These are phyloP conservation scores for Toxotes lorentzi DNA, from an alignment of 2,797 vertebrate species.

Conservation along the genomic window DNA sequence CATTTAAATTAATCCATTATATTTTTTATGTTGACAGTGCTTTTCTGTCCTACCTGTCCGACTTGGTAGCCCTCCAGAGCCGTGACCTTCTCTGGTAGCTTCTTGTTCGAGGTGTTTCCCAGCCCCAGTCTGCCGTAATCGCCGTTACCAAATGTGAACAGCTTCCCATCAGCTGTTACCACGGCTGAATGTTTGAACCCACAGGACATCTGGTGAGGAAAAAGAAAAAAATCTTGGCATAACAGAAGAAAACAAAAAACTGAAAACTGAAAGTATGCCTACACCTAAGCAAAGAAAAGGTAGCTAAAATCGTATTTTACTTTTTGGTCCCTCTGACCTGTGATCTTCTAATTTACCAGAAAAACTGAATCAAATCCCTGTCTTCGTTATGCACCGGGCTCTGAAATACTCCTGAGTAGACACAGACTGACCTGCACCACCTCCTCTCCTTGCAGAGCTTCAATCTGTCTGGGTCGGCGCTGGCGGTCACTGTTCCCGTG, in stretches of 20 bases:
- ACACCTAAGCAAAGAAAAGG: neutral
- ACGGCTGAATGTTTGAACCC: constrained; percentile 89
- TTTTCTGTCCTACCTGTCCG: constrained; percentile 78
- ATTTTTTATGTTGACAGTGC: neutral
- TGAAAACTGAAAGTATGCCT: neutral
- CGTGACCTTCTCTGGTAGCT: constrained; percentile 87
- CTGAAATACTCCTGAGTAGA: neutral
- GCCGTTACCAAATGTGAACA: constrained; percentile 89
- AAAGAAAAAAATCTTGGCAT: neutral
- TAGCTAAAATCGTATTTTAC: neutral
- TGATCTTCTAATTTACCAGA: neutral
- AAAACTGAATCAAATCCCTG: neutral
- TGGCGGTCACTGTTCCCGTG: constrained; percentile 90
- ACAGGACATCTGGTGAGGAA: constrained; percentile 82
- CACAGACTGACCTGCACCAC: constrained; percentile 84
- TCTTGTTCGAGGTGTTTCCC: constrained; percentile 89
- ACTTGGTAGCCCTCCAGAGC: constrained; percentile 87
- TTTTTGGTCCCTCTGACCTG: neutral
- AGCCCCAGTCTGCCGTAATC: constrained; percentile 88
- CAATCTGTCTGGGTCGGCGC: constrained; percentile 87
- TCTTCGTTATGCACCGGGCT: neutral
- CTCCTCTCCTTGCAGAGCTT: constrained; percentile 89
- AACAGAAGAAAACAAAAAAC: neutral
- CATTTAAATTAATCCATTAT: no score
- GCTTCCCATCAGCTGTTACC: constrained; percentile 87